phyloP scores from a whole-genome alignment of 2,888 invertebrate species.

The Epiblema foenella region DNA sequence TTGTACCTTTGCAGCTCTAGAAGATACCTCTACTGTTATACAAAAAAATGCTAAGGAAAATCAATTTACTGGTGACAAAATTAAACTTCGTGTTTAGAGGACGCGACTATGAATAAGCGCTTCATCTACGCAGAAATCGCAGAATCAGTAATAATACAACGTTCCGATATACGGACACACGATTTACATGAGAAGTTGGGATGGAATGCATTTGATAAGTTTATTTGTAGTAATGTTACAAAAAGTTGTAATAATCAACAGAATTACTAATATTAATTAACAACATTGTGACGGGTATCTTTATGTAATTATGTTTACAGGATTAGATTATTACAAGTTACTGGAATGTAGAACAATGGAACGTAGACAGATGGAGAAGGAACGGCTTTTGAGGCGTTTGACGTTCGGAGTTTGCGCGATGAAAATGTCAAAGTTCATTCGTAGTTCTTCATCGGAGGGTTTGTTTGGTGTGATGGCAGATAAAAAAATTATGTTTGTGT shows the following conservation, averaged over 20 bases:
- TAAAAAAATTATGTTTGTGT: constrained; percentile 33
- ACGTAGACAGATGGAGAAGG: constrained; percentile 49
- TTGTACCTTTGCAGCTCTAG: no score
- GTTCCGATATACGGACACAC: constrained; percentile 71
- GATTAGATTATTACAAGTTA: not conserved
- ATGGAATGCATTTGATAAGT: not conserved
- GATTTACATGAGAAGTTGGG: not conserved
- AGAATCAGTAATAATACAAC: constrained; percentile 61
- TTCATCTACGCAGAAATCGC: constrained; percentile 64
- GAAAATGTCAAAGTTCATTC: constrained; percentile 82
- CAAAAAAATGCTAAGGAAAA: no score
- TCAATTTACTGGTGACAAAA: no score
- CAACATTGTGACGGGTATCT: not conserved
- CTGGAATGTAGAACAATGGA: not conserved
- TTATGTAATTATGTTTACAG: not conserved
- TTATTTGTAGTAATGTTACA: not conserved
- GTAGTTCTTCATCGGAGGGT: constrained; percentile 41
- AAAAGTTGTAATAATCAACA: not conserved
- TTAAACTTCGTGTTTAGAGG: not conserved
- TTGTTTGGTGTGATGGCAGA: constrained; percentile 44
- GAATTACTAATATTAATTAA: not conserved
- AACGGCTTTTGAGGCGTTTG: constrained; percentile 66
- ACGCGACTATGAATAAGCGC: constrained; percentile 63
- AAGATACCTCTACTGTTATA: no score
- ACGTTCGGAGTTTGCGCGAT: constrained; percentile 51